Percentiles rank a stretch among this genome's conserved stretches.
Evolutionary conservation across 2,797 vertebrate species (phyloP).

Genomic region (Lateolabrax maculatus): DNA sequence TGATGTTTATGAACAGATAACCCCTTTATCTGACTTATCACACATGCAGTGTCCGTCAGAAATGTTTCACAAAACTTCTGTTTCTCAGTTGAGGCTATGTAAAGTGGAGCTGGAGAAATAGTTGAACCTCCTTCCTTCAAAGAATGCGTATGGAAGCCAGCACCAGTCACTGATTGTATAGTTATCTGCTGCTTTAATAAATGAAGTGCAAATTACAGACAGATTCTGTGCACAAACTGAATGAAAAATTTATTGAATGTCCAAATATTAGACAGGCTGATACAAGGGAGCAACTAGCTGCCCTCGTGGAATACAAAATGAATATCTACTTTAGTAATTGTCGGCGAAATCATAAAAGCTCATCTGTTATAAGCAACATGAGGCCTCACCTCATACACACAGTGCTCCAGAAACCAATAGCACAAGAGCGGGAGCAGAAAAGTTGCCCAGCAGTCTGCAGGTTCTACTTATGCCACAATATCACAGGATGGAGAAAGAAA

Average conservation of each 20-base stretch:
- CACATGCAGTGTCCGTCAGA: background rate
- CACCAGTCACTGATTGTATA: slow-evolving; percentile 56
- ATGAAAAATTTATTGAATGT: slow-evolving; percentile 45
- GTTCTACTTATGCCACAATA: slow-evolving; percentile 9
- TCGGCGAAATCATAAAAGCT: background rate
- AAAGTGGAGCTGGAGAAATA: slow-evolving; percentile 12
- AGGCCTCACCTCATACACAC: background rate
- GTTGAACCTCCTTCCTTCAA: slow-evolving; percentile 17
- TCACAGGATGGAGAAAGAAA: slow-evolving; percentile 13
- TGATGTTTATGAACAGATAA: background rate
- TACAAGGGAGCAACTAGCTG: background rate
- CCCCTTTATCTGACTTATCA: slow-evolving; percentile 20
- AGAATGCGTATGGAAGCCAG: slow-evolving; percentile 35
- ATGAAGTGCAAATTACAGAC: slow-evolving; percentile 64
- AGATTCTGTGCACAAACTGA: slow-evolving; percentile 51
- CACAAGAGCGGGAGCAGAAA: slow-evolving; percentile 5
- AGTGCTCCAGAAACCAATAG: slow-evolving; percentile 2
- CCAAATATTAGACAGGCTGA: background rate
- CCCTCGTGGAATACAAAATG: background rate
- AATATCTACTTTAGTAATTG: slow-evolving; percentile 4
- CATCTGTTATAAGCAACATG: background rate
- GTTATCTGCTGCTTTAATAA: slow-evolving; percentile 64
- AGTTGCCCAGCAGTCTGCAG: slow-evolving; percentile 15
- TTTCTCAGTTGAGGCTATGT: slow-evolving; percentile 6
- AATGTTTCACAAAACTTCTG: slow-evolving; percentile 14